Percentiles rank a stretch among this genome's conserved stretches.
Conservation (phyloP, 2,888 invertebrate species). For the Phortica magna region DNA sequence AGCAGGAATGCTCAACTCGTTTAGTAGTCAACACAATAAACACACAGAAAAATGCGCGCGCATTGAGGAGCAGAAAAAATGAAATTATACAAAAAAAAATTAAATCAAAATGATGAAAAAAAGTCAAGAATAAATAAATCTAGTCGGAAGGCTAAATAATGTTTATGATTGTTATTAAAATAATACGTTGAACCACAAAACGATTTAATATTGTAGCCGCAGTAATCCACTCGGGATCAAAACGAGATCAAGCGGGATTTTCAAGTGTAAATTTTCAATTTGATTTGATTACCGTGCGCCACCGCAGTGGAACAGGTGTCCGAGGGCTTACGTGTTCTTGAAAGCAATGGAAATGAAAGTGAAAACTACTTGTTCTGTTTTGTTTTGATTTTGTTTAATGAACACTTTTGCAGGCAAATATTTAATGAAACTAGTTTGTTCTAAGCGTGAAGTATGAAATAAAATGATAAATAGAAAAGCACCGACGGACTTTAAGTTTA, state of each 20-base stretch:
- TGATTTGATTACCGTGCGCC: conserved; percentile 44
- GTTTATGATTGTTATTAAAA: conserved; percentile 69
- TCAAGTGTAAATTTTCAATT: conserved; percentile 68
- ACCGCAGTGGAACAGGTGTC: not conserved
- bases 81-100: conserved; percentile 9
- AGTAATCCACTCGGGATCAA: conserved; percentile 74
- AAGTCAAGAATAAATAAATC: conserved; percentile 51
- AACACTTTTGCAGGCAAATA: too few relatives aligned
- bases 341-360: conserved; percentile 53
- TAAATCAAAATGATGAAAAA: conserved; percentile 47
- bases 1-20: not conserved
- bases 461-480: too few relatives aligned
- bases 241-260: conserved; percentile 72
- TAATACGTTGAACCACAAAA: conserved; percentile 59
- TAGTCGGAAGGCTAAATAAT: conserved; percentile 65
- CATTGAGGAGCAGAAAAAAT: conserved; percentile 1
- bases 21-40: not conserved
- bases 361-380: conserved; percentile 33
- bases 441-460: too few relatives aligned
- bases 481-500: too few relatives aligned
- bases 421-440: too few relatives aligned
- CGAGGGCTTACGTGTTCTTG: conserved; percentile 47
- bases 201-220: conserved; percentile 70
- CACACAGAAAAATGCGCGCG: conserved; percentile 9
- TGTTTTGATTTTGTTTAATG: too few relatives aligned